Evolutionary conservation across 2,888 invertebrate genomes (phyloP).

Genomic region (Xylota sylvarum): DNA sequence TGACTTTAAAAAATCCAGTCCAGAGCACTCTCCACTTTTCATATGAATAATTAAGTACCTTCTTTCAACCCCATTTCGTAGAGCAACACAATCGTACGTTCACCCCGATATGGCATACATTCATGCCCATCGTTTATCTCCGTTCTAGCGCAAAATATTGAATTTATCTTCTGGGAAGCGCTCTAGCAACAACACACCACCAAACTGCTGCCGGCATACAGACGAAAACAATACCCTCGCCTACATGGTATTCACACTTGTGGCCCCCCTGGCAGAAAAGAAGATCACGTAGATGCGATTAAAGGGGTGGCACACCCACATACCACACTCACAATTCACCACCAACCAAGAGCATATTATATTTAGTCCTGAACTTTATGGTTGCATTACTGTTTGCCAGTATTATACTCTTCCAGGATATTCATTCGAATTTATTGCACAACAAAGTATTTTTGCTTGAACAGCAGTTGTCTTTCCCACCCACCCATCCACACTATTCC

Average conservation of each 20-base stretch:
- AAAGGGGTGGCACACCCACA: slow-evolving; percentile 1
- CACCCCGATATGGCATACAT: slow-evolving; percentile 25
- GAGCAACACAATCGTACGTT: slow-evolving; percentile 39
- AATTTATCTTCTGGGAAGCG: neutral
- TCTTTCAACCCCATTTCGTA: neutral
- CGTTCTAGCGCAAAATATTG: slow-evolving; percentile 42
- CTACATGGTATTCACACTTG: neutral
- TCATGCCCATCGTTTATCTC: slow-evolving; percentile 41
- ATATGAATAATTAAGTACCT: slow-evolving; percentile 56
- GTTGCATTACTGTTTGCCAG: slow-evolving; percentile 21
- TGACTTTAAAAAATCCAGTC: slow-evolving; percentile 30
- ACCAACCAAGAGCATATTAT: slow-evolving; percentile 12
- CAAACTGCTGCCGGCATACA: neutral
- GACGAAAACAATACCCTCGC: slow-evolving; percentile 32
- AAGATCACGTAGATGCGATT: slow-evolving; percentile 26
- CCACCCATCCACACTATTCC: too few species aligned
- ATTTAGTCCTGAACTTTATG: slow-evolving; percentile 52
- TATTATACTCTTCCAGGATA: neutral
- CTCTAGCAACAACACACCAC: neutral
- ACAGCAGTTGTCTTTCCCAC: slow-evolving; percentile 10
- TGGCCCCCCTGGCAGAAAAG: slow-evolving; percentile 6
- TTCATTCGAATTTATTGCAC: slow-evolving; percentile 58
- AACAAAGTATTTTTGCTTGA: slow-evolving; percentile 22
- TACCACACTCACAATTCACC: neutral
- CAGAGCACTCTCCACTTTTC: slow-evolving; percentile 43